Percentiles rank a stretch among this genome's conserved stretches.
These are phyloP conservation scores for Littorina saxatilis DNA, from an alignment of 1,140 invertebrate genomes.

Conservation along the genomic window DNA sequence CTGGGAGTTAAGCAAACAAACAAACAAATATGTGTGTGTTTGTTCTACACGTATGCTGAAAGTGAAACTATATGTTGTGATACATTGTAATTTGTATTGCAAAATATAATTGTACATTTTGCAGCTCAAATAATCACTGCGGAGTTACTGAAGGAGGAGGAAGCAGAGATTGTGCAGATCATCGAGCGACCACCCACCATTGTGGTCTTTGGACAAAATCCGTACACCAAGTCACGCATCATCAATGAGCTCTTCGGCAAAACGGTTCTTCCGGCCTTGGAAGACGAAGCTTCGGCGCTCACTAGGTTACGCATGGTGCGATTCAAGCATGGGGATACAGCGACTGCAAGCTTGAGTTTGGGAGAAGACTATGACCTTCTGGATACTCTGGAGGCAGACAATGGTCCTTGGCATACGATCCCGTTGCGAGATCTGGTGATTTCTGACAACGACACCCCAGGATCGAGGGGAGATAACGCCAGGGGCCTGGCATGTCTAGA, in stretches of 20 bases:
- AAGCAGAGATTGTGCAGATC: slow-evolving; percentile 74
- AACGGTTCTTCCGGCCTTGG: slow-evolving; percentile 79
- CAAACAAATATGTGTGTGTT: no score
- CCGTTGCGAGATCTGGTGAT: slow-evolving; percentile 82
- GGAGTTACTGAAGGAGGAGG: slow-evolving; percentile 72
- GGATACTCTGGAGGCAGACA: slow-evolving; percentile 80
- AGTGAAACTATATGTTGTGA: no score
- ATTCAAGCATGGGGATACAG: slow-evolving; percentile 83
- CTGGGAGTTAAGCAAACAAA: no score
- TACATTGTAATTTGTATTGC: no score
- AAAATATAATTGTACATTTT: no score
- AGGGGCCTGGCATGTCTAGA: slow-evolving; percentile 76
- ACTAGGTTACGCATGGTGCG: slow-evolving; percentile 83
- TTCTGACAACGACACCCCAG: slow-evolving; percentile 74
- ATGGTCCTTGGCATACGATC: slow-evolving; percentile 80
- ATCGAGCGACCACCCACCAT: slow-evolving; percentile 73
- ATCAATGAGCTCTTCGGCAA: slow-evolving; percentile 84
- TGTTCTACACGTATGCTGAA: no score
- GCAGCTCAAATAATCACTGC: slow-evolving; percentile 72
- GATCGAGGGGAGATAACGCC: slow-evolving; percentile 48
- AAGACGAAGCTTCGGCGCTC: slow-evolving; percentile 73
- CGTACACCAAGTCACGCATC: slow-evolving; percentile 83
- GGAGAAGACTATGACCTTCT: slow-evolving; percentile 87
- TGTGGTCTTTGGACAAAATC: slow-evolving; percentile 84
- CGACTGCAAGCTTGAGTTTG: slow-evolving; percentile 83